These are phyloP conservation scores for Prunella strophiata DNA, from an alignment of 2,797 vertebrate genomes.

Conservation along the genomic window DNA sequence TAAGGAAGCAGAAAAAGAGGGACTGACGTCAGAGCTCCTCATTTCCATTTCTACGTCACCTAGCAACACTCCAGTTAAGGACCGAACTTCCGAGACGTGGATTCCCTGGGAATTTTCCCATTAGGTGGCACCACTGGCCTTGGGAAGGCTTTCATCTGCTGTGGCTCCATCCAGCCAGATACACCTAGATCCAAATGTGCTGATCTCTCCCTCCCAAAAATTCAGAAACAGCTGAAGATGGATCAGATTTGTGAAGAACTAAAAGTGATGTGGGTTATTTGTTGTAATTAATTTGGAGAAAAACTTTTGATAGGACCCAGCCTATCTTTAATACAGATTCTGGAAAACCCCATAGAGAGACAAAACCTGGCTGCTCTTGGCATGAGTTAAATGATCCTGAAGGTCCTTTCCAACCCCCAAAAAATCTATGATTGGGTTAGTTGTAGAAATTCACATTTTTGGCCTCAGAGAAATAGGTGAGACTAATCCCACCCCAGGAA, in stretches of 20 bases:
- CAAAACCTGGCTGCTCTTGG: background rate
- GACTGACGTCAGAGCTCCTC: background rate
- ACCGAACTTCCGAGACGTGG: background rate
- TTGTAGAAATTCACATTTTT: background rate
- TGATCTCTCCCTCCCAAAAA: background rate
- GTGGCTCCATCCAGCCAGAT: background rate
- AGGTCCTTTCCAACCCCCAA: background rate
- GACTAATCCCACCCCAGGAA: background rate
- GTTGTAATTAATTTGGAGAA: background rate
- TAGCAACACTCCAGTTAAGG: conserved; percentile 54
- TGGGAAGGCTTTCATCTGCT: background rate
- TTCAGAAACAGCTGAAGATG: background rate
- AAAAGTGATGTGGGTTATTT: background rate
- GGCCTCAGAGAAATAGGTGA: background rate
- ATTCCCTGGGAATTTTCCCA: conserved; percentile 46
- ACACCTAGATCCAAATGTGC: rapidly evolving
- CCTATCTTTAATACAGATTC: background rate
- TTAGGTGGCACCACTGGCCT: conserved; percentile 68
- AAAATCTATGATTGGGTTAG: background rate
- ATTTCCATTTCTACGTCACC: conserved; percentile 36
- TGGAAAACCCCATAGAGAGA: background rate
- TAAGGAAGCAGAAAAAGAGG: background rate
- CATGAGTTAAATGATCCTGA: background rate
- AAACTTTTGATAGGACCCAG: background rate
- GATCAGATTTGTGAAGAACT: background rate